These are phyloP conservation scores for Phyllostomus hastatus DNA, from an alignment of 2,113 vertebrate species.

Conservation along the genomic window DNA sequence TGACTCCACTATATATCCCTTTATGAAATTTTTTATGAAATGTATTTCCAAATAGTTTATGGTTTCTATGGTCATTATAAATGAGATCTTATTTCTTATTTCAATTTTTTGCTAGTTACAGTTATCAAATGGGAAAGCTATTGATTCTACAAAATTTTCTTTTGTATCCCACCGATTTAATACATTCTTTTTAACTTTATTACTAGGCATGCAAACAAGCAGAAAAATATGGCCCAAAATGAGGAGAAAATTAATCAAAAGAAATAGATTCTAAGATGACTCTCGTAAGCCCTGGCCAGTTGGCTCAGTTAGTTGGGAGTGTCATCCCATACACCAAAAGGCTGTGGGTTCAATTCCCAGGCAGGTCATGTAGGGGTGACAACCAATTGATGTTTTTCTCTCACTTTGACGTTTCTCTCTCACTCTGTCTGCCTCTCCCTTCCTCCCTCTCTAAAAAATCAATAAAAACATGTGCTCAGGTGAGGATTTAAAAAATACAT, in stretches of 20 bases:
- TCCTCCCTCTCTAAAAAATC: too few relatives aligned
- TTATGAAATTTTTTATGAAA: conserved; percentile 42
- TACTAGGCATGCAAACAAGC: not conserved
- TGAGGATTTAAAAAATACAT: too few relatives aligned
- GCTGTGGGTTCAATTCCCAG: too few relatives aligned
- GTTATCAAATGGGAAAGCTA: conserved; percentile 16
- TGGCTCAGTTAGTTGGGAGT: too few relatives aligned
- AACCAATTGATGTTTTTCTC: too few relatives aligned
- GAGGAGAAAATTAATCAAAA: not conserved
- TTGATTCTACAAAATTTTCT: not conserved
- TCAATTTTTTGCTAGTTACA: conserved; percentile 23
- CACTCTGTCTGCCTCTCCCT: too few relatives aligned
- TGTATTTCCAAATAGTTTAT: conserved; percentile 26
- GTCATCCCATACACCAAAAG: too few relatives aligned
- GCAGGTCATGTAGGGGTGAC: too few relatives aligned
- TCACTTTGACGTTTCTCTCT: too few relatives aligned
- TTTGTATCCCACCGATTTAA: not conserved
- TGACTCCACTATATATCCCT: not conserved
- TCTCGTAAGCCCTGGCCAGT: not conserved
- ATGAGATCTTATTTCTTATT: conserved; percentile 19
- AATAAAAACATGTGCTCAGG: too few relatives aligned
- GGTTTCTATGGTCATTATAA: conserved; percentile 3
- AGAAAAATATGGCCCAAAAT: not conserved
- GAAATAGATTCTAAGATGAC: not conserved
- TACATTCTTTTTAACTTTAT: conserved; percentile 33